phyloP scores from a whole-genome alignment of 2,888 invertebrate species.

The Mayetiola destructor region DNA sequence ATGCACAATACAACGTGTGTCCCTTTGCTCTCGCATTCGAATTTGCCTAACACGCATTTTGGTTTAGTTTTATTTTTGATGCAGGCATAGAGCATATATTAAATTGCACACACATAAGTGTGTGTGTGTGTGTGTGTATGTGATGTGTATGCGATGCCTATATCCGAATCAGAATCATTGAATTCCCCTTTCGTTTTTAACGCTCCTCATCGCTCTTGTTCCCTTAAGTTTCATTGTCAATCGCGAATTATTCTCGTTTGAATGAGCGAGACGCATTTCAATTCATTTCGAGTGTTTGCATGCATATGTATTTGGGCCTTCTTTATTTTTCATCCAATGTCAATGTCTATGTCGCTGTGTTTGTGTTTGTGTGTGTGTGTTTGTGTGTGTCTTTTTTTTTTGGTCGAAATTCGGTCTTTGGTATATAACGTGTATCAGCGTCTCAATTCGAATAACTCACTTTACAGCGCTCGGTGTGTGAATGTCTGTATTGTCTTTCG shows the following conservation, averaged over 20 bases:
- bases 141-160: background rate
- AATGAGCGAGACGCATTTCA: background rate
- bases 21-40: background rate
- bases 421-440: constrained; percentile 1
- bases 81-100: too few relatives aligned
- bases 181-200: background rate
- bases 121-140: background rate
- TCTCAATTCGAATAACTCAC: constrained; percentile 8
- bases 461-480: constrained; percentile 8
- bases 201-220: background rate
- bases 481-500: background rate
- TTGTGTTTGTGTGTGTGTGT: constrained; percentile 44
- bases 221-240: background rate
- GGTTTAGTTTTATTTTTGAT: too few relatives aligned
- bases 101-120: background rate
- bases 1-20: too few relatives aligned
- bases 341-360: background rate
- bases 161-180: background rate
- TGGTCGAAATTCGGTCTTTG: background rate
- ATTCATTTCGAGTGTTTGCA: background rate
- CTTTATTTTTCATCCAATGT: too few relatives aligned
- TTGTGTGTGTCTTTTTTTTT: constrained; percentile 32
- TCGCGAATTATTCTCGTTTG: background rate
- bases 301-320: background rate
- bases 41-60: background rate